Conservation (phyloP, 1,140 invertebrate species). For the Dendrolimus kikuchii region DNA sequence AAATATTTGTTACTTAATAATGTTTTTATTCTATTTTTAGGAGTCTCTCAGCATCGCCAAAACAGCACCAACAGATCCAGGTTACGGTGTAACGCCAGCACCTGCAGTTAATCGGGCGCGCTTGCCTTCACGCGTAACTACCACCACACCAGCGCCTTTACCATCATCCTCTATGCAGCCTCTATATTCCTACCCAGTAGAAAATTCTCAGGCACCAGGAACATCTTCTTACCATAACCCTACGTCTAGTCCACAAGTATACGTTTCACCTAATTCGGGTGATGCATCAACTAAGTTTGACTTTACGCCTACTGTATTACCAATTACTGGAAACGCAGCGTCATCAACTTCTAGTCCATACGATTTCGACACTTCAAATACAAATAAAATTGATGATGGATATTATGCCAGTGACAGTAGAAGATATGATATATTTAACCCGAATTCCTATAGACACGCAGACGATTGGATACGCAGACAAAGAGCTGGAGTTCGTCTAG, state of each 20-base stretch:
- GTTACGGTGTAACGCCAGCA: constrained; percentile 73
- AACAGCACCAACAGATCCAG: constrained; percentile 76
- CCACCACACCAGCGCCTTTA: constrained; percentile 42
- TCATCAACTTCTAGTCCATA: constrained; percentile 41
- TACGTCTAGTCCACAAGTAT: constrained; percentile 53
- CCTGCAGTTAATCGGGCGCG: constrained; percentile 34
- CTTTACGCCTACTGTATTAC: constrained; percentile 55
- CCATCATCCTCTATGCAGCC: constrained; percentile 54
- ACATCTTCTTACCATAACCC: constrained; percentile 28
- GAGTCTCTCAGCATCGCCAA: constrained; percentile 82
- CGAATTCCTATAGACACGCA: constrained; percentile 46
- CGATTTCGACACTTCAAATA: constrained; percentile 50
- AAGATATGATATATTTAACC: constrained; percentile 41
- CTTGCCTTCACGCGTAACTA: constrained; percentile 36
- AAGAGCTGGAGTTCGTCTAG: constrained; percentile 34
- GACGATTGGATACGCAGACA: constrained; percentile 44
- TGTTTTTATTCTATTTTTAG: constrained; percentile 32
- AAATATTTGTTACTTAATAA: neutral
- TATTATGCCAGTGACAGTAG: constrained; percentile 51
- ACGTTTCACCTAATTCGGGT: constrained; percentile 65
- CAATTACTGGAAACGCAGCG: constrained; percentile 49
- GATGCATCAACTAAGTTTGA: constrained; percentile 56
- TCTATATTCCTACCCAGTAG: constrained; percentile 28
- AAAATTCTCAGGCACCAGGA: constrained; percentile 39
- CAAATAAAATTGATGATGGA: constrained; percentile 48